Evolutionary conservation across 2,888 invertebrate species (phyloP), one percentile per base, ranked within the genome.

Genomic region (Crematogaster levior): DNA sequence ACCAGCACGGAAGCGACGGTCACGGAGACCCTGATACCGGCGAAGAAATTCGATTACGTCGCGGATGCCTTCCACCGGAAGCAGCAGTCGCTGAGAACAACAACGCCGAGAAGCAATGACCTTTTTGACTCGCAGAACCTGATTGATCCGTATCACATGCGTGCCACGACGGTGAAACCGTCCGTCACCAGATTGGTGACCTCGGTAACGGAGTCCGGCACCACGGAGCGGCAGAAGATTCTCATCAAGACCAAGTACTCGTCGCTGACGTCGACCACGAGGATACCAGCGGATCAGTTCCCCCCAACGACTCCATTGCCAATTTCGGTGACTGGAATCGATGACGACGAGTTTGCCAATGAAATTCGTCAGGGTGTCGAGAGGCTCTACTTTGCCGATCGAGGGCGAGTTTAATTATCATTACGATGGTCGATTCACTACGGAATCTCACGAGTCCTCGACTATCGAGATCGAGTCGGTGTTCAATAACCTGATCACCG

Each of bases 191-290:
- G 95, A 86, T 91, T 95, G 37, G 94, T 95, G 12, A 95, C 95
- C 4, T 95, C 95, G 3, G 93, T 95, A 24, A 94, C 94, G 24
- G 95, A 95, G 87, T 94, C 94, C 3, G 95, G 93, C 0, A 95
- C 95, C 0, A 95, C 95, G 1, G 95, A 95, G 84, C 92, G 95
- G 65, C 95, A 95, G 84, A 94, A 93, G 84, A 95, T 95, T 74
- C 92, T 94, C 9, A 93, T 95, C 40, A 93, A 93, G 83, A 94
- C 93, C 10, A 94, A 94, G 82, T 94, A 93, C 73, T 94, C 94
- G 3, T 93, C 94, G 27, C 70, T 93, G 34, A 93, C 93, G 1
- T 93, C 94, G 7, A 92, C 91, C 3, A 91, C 92, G 48, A 93
- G 92, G 72, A 92, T 94, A 30, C 93, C 94, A 1, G 60, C 70